phyloP scores from a whole-genome alignment of 2,888 invertebrate species.

The Pecten maximus region DNA sequence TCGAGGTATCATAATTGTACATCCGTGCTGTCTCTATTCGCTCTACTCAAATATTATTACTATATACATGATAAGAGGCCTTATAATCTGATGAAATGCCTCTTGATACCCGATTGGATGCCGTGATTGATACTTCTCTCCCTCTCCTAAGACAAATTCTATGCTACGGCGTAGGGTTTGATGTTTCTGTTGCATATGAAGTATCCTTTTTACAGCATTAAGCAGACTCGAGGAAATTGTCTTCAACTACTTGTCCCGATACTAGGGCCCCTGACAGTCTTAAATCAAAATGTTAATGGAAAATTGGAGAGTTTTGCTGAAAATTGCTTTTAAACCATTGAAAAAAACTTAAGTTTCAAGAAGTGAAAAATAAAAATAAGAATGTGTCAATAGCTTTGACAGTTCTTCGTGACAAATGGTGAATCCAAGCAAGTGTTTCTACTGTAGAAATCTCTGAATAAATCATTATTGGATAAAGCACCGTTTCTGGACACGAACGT shows the following conservation, averaged over 20 bases:
- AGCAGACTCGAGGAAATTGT: not conserved
- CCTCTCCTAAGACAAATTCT: not conserved
- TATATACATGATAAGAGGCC: not conserved
- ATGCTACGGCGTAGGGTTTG: not conserved
- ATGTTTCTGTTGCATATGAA: not conserved
- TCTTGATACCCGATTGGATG: not conserved
- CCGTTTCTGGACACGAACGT: too few relatives aligned
- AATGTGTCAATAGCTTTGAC: not conserved
- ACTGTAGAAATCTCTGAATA: too few relatives aligned
- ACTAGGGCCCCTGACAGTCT: not conserved
- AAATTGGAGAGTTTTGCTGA: not conserved
- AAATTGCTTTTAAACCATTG: not conserved
- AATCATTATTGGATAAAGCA: too few relatives aligned
- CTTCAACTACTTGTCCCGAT: not conserved
- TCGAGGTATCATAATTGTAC: not conserved
- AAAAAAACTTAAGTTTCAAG: not conserved
- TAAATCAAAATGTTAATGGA: conserved; percentile 20
- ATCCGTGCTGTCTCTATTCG: not conserved
- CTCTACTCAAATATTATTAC: not conserved
- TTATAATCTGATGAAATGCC: not conserved
- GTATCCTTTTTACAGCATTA: not conserved
- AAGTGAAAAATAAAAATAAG: not conserved
- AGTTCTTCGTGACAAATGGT: too few relatives aligned
- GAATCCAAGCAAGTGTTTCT: too few relatives aligned
- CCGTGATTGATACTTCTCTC: not conserved